phyloP scores from a whole-genome alignment of 2,797 vertebrate genomes.

The Varecia variegata region DNA sequence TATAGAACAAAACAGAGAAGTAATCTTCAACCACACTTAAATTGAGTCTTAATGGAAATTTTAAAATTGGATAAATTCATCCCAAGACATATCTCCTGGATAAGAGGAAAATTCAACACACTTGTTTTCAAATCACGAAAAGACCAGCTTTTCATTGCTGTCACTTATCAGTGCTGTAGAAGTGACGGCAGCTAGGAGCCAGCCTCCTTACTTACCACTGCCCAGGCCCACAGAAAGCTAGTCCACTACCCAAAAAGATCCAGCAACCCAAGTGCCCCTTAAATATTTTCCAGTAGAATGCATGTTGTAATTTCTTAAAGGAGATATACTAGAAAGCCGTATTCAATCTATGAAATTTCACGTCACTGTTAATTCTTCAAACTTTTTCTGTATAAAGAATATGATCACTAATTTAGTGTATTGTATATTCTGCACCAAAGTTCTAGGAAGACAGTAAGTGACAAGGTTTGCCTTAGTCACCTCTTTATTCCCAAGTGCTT shows the following conservation, averaged over 20 bases:
- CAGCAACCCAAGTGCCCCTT: background rate
- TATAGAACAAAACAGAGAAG: background rate
- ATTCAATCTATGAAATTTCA: background rate
- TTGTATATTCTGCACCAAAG: background rate
- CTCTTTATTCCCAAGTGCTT: background rate
- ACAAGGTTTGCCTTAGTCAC: background rate
- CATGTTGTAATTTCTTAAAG: background rate
- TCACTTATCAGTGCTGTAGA: background rate
- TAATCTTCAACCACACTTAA: background rate
- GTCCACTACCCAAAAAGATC: background rate
- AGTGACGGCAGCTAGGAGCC: background rate
- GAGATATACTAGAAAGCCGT: background rate
- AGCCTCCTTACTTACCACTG: background rate
- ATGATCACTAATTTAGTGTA: background rate
- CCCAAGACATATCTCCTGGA: background rate
- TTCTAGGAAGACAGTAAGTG: background rate
- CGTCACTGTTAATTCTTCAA: background rate
- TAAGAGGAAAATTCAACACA: background rate
- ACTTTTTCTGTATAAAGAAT: background rate
- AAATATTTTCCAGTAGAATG: background rate
- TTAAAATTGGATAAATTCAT: background rate
- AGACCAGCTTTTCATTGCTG: background rate
- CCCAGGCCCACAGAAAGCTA: background rate
- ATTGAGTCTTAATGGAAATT: background rate
- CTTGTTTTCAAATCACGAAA: background rate